phyloP scores from a whole-genome alignment of 2,113 vertebrate genomes.

The Microtus montanus region DNA sequence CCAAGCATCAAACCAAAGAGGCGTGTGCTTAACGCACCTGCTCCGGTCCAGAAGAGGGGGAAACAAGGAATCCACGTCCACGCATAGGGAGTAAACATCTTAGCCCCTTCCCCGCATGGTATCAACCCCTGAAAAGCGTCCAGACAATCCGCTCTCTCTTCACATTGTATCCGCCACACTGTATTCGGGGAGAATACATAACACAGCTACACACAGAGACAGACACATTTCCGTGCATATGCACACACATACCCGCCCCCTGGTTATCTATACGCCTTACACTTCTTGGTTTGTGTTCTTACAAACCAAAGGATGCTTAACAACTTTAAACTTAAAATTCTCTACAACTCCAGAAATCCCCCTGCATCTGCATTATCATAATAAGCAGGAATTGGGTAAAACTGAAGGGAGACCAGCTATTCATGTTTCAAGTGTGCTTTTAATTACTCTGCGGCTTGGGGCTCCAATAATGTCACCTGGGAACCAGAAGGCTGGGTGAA shows the following conservation, averaged over 20 bases:
- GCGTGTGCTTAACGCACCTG: background rate
- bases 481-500: slow-evolving; percentile 85
- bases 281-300: slow-evolving; percentile 27
- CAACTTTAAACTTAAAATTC: slow-evolving; percentile 49
- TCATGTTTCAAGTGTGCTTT: slow-evolving; percentile 80
- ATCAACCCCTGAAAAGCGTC: background rate
- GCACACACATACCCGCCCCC: background rate
- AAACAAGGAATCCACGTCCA: background rate
- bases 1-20: background rate
- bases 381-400: slow-evolving; percentile 51
- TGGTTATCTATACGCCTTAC: background rate
- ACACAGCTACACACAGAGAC: too few relatives aligned
- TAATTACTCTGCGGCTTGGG: slow-evolving; percentile 85
- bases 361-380: slow-evolving; percentile 28
- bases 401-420: slow-evolving; percentile 62
- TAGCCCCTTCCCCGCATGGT: background rate
- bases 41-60: background rate
- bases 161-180: background rate
- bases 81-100: background rate
- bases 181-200: background rate
- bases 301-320: slow-evolving; percentile 23
- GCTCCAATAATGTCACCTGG: slow-evolving; percentile 84
- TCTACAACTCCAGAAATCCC: slow-evolving; percentile 42
- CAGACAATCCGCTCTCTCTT: background rate
- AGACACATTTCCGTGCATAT: background rate